Evolutionary conservation across 2,113 vertebrate species (phyloP), one percentile per base, ranked within the genome.

Genomic region (Rhea americana): DNA sequence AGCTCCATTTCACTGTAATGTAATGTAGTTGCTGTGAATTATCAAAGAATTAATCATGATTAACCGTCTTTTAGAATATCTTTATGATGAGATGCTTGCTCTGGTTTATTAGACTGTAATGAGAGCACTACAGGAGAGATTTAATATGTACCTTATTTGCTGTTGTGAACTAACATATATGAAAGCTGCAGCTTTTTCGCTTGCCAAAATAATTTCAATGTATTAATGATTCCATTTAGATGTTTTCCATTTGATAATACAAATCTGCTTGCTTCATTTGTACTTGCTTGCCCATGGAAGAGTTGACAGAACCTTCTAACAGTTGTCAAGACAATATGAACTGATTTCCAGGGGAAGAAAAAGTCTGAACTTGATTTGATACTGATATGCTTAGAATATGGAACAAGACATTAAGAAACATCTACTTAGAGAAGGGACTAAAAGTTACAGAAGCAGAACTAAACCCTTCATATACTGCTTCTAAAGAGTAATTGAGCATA

Each of bases 401-500:
- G 75, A 95, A 89, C 41, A 89, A 93, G 85, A 93, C 91, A 58
- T 87, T 95, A 92, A 76, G 79, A 62, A 91, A 66, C 24, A 76
- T 35, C 20, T 56, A 87, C 66, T 70, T 77, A 90, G 45, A 94
- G 73, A 81, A 80, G 37, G 83, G 68, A 41, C 53, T 90, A 55
- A 53, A 83, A 89, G 83, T 79, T 70, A 89, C 1, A 82, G 90
- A 93, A 93, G 71, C 77, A 94, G 76, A 94, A 87, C 62, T 89
- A 82, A 97, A 90, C 19, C 22, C 37, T 96, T 94, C 70, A 90
- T 68, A 80, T 39, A 78, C 28, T 68, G 32, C 96, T 97, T 95
- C 72, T 84, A 66, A 95, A 92, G 76, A 81, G 58, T 91, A 97
- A 95, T 81, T 95, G 82, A 93, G 71, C 91, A 87, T 80, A 82